Percentiles rank a stretch among this genome's conserved stretches.
Evolutionary conservation across 2,797 vertebrate species (phyloP).

Genomic region (Manis pentadactyla): DNA sequence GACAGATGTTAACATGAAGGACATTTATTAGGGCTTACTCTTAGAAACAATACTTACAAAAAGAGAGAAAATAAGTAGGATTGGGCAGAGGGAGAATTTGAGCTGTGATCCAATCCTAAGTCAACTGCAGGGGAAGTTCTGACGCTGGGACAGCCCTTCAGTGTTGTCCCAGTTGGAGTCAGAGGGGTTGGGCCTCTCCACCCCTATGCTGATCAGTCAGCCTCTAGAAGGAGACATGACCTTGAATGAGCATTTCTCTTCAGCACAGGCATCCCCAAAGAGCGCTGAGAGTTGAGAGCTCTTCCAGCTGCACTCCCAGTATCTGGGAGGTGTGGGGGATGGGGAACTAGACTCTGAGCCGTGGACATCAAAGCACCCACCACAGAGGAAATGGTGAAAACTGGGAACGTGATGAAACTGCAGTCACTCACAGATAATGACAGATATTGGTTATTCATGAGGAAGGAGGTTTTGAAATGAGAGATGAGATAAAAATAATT

Average conservation of each 20-base stretch:
- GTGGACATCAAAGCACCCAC: background rate
- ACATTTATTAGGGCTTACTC: background rate
- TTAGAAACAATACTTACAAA: background rate
- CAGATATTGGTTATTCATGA: constrained; percentile 38
- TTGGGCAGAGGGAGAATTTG: background rate
- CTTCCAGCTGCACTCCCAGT: background rate
- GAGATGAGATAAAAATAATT: constrained; percentile 60
- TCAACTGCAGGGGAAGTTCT: background rate
- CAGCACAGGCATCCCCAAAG: background rate
- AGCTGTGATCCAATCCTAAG: background rate
- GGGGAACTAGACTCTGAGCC: background rate
- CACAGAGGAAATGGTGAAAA: constrained; percentile 58
- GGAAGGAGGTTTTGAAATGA: constrained; percentile 70
- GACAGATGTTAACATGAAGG: background rate
- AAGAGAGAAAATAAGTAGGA: background rate
- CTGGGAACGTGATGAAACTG: background rate
- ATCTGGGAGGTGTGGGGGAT: background rate
- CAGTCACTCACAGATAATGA: constrained; percentile 46
- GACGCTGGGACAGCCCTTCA: background rate
- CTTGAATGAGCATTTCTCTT: background rate
- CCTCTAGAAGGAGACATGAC: background rate
- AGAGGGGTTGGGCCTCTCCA: background rate
- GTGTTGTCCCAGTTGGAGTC: background rate
- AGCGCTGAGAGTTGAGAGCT: background rate
- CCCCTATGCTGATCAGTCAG: background rate